Conservation (phyloP, 2,888 invertebrate genomes). For the Sphaerophoria rueppellii region DNA sequence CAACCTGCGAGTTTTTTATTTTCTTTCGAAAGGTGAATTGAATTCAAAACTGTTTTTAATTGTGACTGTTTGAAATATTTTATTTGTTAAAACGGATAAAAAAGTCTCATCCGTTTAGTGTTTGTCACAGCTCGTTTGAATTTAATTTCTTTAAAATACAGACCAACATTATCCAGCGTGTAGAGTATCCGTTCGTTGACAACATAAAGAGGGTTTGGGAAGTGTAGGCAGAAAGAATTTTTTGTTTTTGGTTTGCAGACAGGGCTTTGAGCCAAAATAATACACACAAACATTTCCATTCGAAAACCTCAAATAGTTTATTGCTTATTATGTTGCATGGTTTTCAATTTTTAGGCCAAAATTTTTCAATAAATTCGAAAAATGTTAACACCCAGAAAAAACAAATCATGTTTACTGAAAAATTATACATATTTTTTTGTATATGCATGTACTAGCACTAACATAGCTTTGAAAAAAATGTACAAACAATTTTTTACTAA, state of each 20-base stretch:
- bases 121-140: too few relatives aligned
- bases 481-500: constrained; percentile 40
- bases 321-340: constrained; percentile 23
- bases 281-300: constrained; percentile 25
- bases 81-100: too few relatives aligned
- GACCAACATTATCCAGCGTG: constrained; percentile 1
- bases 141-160: background rate
- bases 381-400: constrained; percentile 52
- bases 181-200: too few relatives aligned
- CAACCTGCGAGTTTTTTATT: too few relatives aligned
- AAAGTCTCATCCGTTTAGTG: too few relatives aligned
- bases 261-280: constrained; percentile 47
- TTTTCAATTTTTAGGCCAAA: constrained; percentile 33
- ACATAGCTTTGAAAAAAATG: constrained; percentile 7
- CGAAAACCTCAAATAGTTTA: constrained; percentile 25
- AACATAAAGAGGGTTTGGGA: too few relatives aligned
- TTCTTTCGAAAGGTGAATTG: too few relatives aligned
- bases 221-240: constrained; percentile 7
- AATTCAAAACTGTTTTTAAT: too few relatives aligned
- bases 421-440: background rate
- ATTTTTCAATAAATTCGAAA: constrained; percentile 55
- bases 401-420: constrained; percentile 11
- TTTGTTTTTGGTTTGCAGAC: background rate
- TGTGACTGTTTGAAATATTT: too few relatives aligned
- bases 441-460: too few relatives aligned